Evolutionary conservation across 2,797 vertebrate species (phyloP).

Genomic region (Lepidocolaptes lacrymiger): DNA sequence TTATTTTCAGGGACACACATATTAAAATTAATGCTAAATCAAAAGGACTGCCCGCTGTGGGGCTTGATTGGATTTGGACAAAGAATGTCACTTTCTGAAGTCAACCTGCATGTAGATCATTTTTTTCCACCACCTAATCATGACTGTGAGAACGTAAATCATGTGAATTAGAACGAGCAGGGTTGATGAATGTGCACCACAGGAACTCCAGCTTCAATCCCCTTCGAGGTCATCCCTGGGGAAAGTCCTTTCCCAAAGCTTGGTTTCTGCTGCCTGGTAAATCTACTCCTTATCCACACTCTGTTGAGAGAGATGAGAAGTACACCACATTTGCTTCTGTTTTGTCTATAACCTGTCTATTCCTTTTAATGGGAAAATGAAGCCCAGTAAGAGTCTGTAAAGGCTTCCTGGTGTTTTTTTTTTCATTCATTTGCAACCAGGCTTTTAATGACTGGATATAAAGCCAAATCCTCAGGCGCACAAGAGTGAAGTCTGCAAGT

Average conservation of each 20-base stretch:
- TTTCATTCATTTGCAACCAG: neutral
- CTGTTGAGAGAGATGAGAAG: neutral
- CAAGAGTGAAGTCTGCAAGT: conserved; percentile 16
- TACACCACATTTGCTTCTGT: neutral
- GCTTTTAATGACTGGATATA: conserved; percentile 8
- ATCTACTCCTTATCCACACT: neutral
- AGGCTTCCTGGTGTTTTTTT: neutral
- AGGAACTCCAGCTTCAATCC: conserved; percentile 20
- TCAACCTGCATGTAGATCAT: neutral
- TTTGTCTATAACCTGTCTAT: neutral
- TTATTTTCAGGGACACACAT: neutral
- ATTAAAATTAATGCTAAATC: conserved; percentile 60
- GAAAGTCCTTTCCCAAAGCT: neutral
- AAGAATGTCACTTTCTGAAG: conserved; percentile 46
- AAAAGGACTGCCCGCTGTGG: neutral
- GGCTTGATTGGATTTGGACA: conserved; percentile 56
- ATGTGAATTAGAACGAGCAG: neutral
- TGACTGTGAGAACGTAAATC: conserved; percentile 46
- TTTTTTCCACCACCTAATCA: conserved; percentile 48
- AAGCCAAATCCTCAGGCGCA: conserved; percentile 1
- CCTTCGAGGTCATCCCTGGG: neutral
- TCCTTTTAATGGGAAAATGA: neutral
- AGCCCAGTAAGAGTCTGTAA: neutral
- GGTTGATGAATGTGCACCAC: conserved; percentile 34
- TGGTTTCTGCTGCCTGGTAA: neutral